Evolutionary conservation across 92 coral and sea anemone genomes (phyloP), one percentile per base, ranked within the genome.

Genomic region (Siderastrea siderea): DNA sequence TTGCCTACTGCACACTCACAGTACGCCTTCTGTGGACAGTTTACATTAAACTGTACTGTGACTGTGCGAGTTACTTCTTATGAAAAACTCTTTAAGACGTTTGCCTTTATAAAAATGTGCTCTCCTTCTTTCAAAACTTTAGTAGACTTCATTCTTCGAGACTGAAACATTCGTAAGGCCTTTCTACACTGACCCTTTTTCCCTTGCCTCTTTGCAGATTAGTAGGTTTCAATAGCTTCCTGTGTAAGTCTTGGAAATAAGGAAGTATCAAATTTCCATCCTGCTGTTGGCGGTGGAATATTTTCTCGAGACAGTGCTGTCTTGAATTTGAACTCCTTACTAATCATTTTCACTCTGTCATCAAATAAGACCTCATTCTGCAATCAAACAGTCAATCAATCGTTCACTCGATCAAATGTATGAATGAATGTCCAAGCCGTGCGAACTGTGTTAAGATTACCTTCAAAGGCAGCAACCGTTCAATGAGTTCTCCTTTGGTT

Each of bases 1-100:
- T 67, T 68, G 10, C 79, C 90, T 17, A 85, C 93, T 2, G 93
- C 68, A 80, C 87, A 90, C 75, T 86, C 87, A 45, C 93, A 85
- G 87, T 38, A 85, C 64, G 84, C 90, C 86, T 70, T 80, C 75
- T 79, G 16, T 50, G 84, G 93, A 47, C 77, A 67, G 78, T 74
- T 85, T 70, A 53, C 78, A 65, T 76, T 52, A 50, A 89, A 89
- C 5, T 7, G 62, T 26, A 90, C 90, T 3, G 90, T 80, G 16
- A 86, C 90, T 71, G 93, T 79, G 52, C 87, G 90, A 17, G 90
- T 80, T 62, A 90, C 90, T 52, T 90, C 90, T n/a, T 87, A 57
- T 3, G 90, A 11, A 52, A 83, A 85, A 74, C 90, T 90, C 84
- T 90, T 90, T 59, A 86, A 74, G 6, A 85, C 45, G 78, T 75